Evolutionary conservation across 2,797 vertebrate species (phyloP).

Genomic region (Pyrocephalus nanus): DNA sequence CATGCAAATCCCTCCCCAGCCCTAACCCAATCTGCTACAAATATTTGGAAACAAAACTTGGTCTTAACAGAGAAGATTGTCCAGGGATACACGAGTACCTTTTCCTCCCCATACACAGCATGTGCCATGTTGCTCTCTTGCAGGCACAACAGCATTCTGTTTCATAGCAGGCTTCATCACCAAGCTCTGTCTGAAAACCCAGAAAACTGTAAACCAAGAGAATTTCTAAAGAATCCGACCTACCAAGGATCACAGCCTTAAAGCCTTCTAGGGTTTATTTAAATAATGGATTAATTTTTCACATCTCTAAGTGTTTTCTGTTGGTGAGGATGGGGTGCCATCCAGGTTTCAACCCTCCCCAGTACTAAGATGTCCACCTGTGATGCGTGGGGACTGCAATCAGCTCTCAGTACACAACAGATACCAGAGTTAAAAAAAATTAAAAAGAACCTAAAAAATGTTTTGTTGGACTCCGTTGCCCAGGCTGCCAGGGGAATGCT

Average conservation of each 20-base stretch:
- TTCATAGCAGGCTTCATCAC: constrained; percentile 44
- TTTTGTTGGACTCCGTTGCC: constrained; percentile 81
- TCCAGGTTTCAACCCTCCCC: constrained; percentile 58
- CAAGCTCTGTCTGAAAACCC: constrained; percentile 5
- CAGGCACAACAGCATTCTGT: not conserved
- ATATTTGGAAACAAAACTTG: constrained; percentile 25
- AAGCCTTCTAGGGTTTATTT: constrained; percentile 58
- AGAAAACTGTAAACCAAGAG: constrained; percentile 20
- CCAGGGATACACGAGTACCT: not conserved
- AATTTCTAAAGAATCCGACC: constrained; percentile 43
- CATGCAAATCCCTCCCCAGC: not conserved
- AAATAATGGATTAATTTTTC: constrained; percentile 56
- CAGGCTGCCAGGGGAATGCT: constrained; percentile 78
- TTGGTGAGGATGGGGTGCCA: constrained; percentile 50
- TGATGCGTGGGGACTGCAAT: constrained; percentile 66
- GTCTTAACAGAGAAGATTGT: constrained; percentile 15
- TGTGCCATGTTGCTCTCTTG: not conserved
- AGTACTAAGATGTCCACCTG: constrained; percentile 44
- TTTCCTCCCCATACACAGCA: not conserved
- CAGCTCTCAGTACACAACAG: constrained; percentile 76
- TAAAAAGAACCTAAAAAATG: constrained; percentile 81
- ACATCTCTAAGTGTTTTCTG: constrained; percentile 49
- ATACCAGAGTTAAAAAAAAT: constrained; percentile 77
- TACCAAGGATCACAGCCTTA: constrained; percentile 35
- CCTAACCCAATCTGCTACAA: constrained; percentile 40